These are phyloP conservation scores for Bryconaethiops microstoma DNA, from an alignment of 2,797 vertebrate genomes.

Conservation along the genomic window DNA sequence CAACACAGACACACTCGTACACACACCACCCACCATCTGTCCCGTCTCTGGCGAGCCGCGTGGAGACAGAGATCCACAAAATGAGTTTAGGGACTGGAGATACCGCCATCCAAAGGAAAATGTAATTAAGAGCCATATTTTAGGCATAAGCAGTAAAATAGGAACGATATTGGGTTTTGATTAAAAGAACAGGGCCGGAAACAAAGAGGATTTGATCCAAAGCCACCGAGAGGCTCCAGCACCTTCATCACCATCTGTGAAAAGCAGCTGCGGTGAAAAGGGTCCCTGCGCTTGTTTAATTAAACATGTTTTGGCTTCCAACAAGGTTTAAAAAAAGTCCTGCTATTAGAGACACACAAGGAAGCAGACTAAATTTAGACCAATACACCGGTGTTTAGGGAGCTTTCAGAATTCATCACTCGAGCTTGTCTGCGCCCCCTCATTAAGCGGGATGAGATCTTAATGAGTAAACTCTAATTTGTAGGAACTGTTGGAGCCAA, in stretches of 20 bases:
- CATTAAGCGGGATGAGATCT: no score
- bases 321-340: background rate
- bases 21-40: slow-evolving; percentile 35
- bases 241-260: slow-evolving; percentile 41
- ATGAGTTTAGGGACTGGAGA: slow-evolving; percentile 34
- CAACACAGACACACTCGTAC: slow-evolving; percentile 18
- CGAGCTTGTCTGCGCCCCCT: background rate
- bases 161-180: background rate
- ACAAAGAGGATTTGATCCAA: slow-evolving; percentile 21
- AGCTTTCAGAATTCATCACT: background rate
- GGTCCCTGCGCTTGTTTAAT: slow-evolving; percentile 38
- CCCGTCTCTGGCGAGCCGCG: slow-evolving; percentile 25
- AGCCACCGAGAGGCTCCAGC: slow-evolving; percentile 35
- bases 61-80: slow-evolving; percentile 1
- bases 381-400: background rate
- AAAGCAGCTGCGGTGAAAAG: slow-evolving; percentile 27
- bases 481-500: no score
- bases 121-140: slow-evolving; percentile 39
- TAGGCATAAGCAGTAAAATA: background rate
- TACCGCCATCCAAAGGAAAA: slow-evolving; percentile 39
- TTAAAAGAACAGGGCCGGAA: slow-evolving; percentile 22
- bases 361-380: slow-evolving; percentile 11
- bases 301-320: slow-evolving; percentile 36
- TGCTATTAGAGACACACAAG: slow-evolving; percentile 5
- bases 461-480: background rate